Evolutionary conservation across 2,797 vertebrate genomes (phyloP), one percentile per base, ranked within the genome.

Genomic region (Melanotaenia trifasciata): DNA sequence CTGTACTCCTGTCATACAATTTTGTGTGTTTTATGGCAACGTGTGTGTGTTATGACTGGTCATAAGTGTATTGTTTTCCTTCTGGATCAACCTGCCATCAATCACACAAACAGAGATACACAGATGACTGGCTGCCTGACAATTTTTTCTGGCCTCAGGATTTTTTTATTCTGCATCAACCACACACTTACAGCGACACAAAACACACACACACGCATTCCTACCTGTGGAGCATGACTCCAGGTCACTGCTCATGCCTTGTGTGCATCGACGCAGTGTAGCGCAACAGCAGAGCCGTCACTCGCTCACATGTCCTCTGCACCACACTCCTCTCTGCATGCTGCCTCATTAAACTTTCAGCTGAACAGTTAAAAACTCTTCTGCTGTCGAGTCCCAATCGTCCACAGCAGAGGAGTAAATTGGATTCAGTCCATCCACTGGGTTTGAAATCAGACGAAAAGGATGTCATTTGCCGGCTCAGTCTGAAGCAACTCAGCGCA

Each of bases 331-430:
- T 67, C 70, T 80, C 84, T 28, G 30, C 76, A 60, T 70, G 76
- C 85, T 26, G 81, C 80, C 87, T 93, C 88, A 89, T 91, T 91
- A 85, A 85, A 85, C 84, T 66, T 87, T 78, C 76, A 89, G 78
- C 69, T 26, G 16, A 82, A 87, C 84, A 66, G 78, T 84, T 90
- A 72, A 80, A 87, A 88, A 79, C 73, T 81, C 83, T 36, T 78
- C 78, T 72, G 76, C 79, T 4, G 9, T 70, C 76, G 50, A 1
- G 64, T 84, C 84, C 76, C 76, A 51, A 62, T 72, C 54, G 78
- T 76, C 74, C 56, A 0, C 45, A 3, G 70, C 76, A 47, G 71
- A 85, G 70, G 58, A 80, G 79, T 66, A 76, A 87, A 87, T 85
- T 74, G 65, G 83, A 88, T 89, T 74, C 82, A 71, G 84, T 76